Conservation (phyloP, 30 jellyfish, hydroid and myxozoan genomes). For the Hydractinia symbiolongicarpus region DNA sequence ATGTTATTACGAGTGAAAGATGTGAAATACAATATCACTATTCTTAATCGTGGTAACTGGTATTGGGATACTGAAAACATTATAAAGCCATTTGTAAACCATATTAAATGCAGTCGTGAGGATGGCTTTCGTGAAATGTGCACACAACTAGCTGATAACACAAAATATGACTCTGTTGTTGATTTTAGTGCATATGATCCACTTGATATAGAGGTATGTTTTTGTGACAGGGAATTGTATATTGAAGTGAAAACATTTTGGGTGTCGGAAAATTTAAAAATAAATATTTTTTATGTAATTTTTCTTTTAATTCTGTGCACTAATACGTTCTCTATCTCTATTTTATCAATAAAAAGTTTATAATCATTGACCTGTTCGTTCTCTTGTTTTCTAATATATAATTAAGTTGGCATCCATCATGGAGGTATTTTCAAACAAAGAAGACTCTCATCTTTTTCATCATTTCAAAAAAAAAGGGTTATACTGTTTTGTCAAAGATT, state of each 20-base stretch:
- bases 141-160: slow-evolving; percentile 4
- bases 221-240: neutral
- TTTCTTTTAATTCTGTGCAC: neutral
- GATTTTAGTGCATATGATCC: slow-evolving; percentile 43
- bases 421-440: no score
- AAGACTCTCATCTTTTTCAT: no score
- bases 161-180: slow-evolving; percentile 29
- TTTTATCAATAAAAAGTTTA: neutral
- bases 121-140: slow-evolving; percentile 45
- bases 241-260: neutral
- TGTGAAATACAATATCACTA: neutral
- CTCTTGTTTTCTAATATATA: neutral
- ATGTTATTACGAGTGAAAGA: neutral
- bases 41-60: slow-evolving; percentile 44
- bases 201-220: slow-evolving; percentile 35
- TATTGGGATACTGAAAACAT: slow-evolving; percentile 42
- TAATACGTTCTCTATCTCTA: neutral
- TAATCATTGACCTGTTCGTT: neutral
- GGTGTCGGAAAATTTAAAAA: no score
- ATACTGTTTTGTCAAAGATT: no score
- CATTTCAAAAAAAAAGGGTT: no score
- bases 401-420: no score
- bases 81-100: slow-evolving; percentile 35
- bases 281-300: neutral
- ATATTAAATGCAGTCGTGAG: slow-evolving; percentile 31